Evolutionary conservation across 1,140 invertebrate species (phyloP).

Genomic region (Drosophila malerkotliana): DNA sequence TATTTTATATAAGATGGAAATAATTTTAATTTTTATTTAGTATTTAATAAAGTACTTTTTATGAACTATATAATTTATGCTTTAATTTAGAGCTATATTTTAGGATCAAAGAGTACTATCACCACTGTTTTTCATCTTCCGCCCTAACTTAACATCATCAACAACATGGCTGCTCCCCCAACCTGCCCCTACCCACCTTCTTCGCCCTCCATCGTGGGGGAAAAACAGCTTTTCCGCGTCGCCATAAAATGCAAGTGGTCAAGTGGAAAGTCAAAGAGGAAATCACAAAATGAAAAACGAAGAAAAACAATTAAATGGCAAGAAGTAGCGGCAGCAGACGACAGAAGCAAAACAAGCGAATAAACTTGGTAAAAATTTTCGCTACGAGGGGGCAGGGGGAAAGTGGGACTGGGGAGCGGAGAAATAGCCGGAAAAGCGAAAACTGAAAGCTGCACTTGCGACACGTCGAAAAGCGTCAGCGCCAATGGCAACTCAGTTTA

Average conservation of each 20-base stretch:
- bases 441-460: constrained; percentile 67
- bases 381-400: neutral
- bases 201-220: constrained; percentile 14
- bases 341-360: constrained; percentile 72
- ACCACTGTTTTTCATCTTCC: constrained; percentile 29
- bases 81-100: neutral
- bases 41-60: too few species aligned
- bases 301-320: constrained; percentile 59
- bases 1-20: too few species aligned
- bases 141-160: constrained; percentile 69
- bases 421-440: constrained; percentile 24
- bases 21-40: too few species aligned
- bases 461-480: constrained; percentile 75
- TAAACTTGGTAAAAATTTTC: constrained; percentile 57
- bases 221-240: constrained; percentile 79
- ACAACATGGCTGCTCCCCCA: constrained; percentile 64
- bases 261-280: constrained; percentile 48
- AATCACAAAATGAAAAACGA: constrained; percentile 76
- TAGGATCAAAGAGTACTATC: neutral
- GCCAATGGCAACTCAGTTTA: constrained; percentile 78
- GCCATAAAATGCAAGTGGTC: constrained; percentile 81
- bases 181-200: neutral
- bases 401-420: neutral
- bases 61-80: too few species aligned
- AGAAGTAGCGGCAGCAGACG: constrained; percentile 51